phyloP scores from a whole-genome alignment of 2,888 invertebrate species.

The Hirtodrosophila histrioides region DNA sequence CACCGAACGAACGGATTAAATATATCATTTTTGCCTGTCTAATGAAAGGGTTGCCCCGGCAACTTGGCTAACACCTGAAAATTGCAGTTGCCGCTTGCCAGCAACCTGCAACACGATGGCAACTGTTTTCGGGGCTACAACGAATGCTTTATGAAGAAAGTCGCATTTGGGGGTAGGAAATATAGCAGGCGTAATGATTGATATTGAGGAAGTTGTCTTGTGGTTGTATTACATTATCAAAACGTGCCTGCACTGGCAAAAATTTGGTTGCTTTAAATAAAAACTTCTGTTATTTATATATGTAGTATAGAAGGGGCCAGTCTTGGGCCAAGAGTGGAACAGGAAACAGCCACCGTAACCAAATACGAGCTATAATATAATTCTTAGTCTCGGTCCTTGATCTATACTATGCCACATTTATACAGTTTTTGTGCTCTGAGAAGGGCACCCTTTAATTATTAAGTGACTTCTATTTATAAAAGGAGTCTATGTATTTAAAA shows the following conservation, averaged over 20 bases:
- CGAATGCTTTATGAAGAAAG: conserved; percentile 66
- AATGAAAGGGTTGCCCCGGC: conserved; percentile 71
- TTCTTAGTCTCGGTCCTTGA: too few species aligned
- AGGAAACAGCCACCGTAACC: too few species aligned
- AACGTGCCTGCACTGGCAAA: conserved; percentile 42
- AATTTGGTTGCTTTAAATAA: background rate
- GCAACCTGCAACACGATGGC: conserved; percentile 17
- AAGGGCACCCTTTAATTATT: too few species aligned
- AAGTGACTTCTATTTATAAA: too few species aligned
- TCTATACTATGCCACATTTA: too few species aligned
- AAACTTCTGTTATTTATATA: too few species aligned
- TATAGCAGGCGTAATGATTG: conserved; percentile 70
- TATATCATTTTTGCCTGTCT: conserved; percentile 76
- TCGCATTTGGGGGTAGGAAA: conserved; percentile 57
- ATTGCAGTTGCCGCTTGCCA: conserved; percentile 59
- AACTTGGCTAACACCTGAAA: conserved; percentile 74
- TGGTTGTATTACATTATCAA: conserved; percentile 46
- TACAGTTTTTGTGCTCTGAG: too few species aligned
- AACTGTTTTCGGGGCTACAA: conserved; percentile 2
- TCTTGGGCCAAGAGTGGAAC: too few species aligned
- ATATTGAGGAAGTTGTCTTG: conserved; percentile 76
- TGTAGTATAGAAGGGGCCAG: too few species aligned
- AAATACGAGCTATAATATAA: too few species aligned
- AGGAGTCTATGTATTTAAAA: too few species aligned
- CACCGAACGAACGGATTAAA: conserved; percentile 72